Conservation (phyloP, 2,888 invertebrate genomes). For the Sceliomorpha sp. region DNA sequence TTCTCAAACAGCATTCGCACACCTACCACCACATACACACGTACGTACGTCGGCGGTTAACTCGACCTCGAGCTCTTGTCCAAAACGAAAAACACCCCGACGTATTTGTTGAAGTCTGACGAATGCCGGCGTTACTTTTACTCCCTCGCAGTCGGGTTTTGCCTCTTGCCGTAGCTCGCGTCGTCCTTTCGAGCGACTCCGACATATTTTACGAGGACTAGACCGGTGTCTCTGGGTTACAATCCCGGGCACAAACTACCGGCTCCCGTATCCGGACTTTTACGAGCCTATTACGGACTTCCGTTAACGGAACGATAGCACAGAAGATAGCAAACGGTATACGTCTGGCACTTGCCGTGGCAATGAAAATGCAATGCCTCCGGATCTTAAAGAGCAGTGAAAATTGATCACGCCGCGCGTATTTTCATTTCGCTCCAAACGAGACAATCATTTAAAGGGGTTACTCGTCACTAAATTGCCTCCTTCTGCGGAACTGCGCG, state of each 20-base stretch:
- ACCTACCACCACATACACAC: background rate
- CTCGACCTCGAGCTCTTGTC: too few species aligned
- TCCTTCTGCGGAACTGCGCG: background rate
- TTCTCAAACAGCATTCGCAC: too few species aligned
- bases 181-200: slow-evolving; percentile 53
- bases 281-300: slow-evolving; percentile 67
- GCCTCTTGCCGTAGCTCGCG: slow-evolving; percentile 13
- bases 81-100: too few species aligned
- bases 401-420: slow-evolving; percentile 20
- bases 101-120: slow-evolving; percentile 9
- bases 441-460: slow-evolving; percentile 14
- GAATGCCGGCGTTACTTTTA: slow-evolving; percentile 15
- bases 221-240: slow-evolving; percentile 24
- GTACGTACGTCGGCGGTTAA: too few species aligned
- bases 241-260: slow-evolving; percentile 43
- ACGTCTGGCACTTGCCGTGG: slow-evolving; percentile 10
- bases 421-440: slow-evolving; percentile 17
- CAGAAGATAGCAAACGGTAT: slow-evolving; percentile 49
- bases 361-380: slow-evolving; percentile 25
- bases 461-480: slow-evolving; percentile 8
- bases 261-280: slow-evolving; percentile 60
- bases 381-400: slow-evolving; percentile 21
- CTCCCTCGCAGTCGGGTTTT: slow-evolving; percentile 3
- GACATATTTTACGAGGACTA: slow-evolving; percentile 57
- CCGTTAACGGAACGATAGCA: slow-evolving; percentile 63